A percentile compares a stretch with the other conserved stretches of the same genome.
phyloP scores from a whole-genome alignment of 2,113 vertebrate species.

The Ellobius talpinus region DNA sequence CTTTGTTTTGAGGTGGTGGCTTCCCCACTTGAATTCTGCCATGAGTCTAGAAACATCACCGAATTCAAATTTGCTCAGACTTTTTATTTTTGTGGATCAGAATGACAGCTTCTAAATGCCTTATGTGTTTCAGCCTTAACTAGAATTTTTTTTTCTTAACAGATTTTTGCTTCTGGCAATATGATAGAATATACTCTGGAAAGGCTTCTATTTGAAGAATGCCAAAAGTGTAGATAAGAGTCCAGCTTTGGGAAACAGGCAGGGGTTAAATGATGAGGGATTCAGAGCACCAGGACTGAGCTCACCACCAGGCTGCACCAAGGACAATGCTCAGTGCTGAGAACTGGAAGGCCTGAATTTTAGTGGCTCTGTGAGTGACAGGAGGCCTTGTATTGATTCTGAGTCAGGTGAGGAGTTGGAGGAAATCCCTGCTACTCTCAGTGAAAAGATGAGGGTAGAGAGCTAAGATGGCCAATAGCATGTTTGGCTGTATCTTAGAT shows the following conservation, averaged over 20 bases:
- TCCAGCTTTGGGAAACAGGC: background rate
- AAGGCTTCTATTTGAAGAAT: background rate
- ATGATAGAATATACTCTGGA: background rate
- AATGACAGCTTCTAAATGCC: background rate
- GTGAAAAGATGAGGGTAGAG: background rate
- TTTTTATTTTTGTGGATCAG: background rate
- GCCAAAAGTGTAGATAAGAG: background rate
- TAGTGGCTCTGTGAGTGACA: background rate
- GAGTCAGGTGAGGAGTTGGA: background rate
- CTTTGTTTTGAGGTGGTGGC: background rate
- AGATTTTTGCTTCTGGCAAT: background rate
- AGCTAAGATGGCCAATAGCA: background rate
- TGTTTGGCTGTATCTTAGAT: too few species aligned
- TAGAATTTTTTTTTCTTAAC: background rate
- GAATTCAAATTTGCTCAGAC: background rate
- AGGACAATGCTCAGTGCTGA: too few species aligned
- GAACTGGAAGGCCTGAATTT: background rate
- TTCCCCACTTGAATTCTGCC: background rate
- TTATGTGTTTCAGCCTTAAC: background rate
- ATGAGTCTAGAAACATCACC: background rate
- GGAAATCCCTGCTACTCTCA: background rate
- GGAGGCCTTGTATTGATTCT: background rate
- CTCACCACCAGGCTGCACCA: background rate
- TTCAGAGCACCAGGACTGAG: background rate
- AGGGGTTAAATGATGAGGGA: background rate